Percentiles rank a stretch among this genome's conserved stretches.
These are phyloP conservation scores for Semicossyphus pulcher DNA, from an alignment of 2,113 vertebrate species.

Conservation along the genomic window DNA sequence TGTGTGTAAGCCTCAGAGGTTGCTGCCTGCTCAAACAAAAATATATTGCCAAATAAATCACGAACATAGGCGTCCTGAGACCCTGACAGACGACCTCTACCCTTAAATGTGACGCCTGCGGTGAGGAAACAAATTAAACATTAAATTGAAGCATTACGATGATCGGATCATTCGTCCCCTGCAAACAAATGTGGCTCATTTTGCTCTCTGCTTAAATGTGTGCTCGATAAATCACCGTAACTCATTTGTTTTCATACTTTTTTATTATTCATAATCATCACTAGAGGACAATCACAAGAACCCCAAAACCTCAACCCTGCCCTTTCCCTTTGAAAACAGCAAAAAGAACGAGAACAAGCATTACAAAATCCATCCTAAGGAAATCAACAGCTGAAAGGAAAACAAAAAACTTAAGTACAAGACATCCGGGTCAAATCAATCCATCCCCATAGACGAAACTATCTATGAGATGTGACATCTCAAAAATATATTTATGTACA, in stretches of 20 bases:
- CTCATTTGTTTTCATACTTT: slow-evolving; percentile 41
- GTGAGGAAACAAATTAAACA: slow-evolving; percentile 18
- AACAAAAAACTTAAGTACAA: slow-evolving; percentile 50
- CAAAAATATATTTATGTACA: slow-evolving; percentile 85
- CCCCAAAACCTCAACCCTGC: slow-evolving; percentile 51
- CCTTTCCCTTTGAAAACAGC: slow-evolving; percentile 74
- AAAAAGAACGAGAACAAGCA: slow-evolving; percentile 77
- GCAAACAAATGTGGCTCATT: background rate
- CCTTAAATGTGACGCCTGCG: slow-evolving; percentile 12
- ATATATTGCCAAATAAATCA: background rate
- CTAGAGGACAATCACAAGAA: slow-evolving; percentile 82
- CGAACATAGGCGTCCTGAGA: background rate
- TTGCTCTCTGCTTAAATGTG: background rate
- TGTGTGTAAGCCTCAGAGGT: background rate
- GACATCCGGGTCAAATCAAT: slow-evolving; percentile 73
- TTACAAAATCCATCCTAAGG: slow-evolving; percentile 82
- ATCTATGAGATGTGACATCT: slow-evolving; percentile 79
- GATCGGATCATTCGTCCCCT: slow-evolving; percentile 3
- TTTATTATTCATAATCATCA: slow-evolving; percentile 82
- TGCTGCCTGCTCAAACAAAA: slow-evolving; percentile 1
- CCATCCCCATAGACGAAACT: slow-evolving; percentile 73
- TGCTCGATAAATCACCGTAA: slow-evolving; percentile 4
- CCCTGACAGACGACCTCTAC: background rate
- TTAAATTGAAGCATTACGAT: background rate
- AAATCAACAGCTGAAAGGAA: slow-evolving; percentile 68